Conservation (phyloP, 30 jellyfish, hydroid and myxozoan species). For the Phacellophora camtschatica region DNA sequence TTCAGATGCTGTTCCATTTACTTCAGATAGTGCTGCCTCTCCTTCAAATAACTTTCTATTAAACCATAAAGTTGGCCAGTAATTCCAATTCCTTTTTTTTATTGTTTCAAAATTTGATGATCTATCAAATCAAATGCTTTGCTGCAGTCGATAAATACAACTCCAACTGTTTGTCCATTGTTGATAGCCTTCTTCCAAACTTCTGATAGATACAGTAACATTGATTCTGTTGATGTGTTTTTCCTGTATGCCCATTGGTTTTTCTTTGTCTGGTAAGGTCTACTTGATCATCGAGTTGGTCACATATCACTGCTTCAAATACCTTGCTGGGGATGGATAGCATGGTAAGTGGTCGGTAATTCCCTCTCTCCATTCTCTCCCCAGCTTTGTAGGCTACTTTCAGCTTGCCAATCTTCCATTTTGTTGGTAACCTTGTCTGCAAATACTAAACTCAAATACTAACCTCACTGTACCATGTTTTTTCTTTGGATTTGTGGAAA, state of each 20-base stretch:
- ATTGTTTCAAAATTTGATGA: slow-evolving; percentile 30
- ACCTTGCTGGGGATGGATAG: slow-evolving; percentile 70
- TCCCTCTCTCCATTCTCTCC: no score
- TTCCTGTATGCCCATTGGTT: slow-evolving; percentile 77
- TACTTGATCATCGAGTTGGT: slow-evolving; percentile 25
- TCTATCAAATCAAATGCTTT: slow-evolving; percentile 59
- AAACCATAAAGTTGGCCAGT: slow-evolving; percentile 7
- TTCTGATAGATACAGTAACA: slow-evolving; percentile 49
- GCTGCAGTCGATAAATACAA: slow-evolving; percentile 47
- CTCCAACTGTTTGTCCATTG: slow-evolving; percentile 39
- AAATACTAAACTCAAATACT: no score
- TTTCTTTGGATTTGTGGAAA: no score
- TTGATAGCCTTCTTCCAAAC: slow-evolving; percentile 48
- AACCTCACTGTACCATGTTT: no score
- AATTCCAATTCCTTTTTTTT: slow-evolving; percentile 43
- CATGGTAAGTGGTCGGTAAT: slow-evolving; percentile 61
- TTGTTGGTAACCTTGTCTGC: no score
- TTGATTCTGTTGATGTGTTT: slow-evolving; percentile 61
- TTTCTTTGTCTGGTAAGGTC: slow-evolving; percentile 30
- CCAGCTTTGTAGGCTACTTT: no score
- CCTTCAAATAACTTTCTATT: slow-evolving; percentile 4
- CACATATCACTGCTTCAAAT: slow-evolving; percentile 35
- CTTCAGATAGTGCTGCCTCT: slow-evolving; percentile 36
- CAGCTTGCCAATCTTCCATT: no score
- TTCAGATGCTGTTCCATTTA: slow-evolving; percentile 44